Evolutionary conservation across 2,113 vertebrate species (phyloP).

Genomic region (Eonycteris spelaea): DNA sequence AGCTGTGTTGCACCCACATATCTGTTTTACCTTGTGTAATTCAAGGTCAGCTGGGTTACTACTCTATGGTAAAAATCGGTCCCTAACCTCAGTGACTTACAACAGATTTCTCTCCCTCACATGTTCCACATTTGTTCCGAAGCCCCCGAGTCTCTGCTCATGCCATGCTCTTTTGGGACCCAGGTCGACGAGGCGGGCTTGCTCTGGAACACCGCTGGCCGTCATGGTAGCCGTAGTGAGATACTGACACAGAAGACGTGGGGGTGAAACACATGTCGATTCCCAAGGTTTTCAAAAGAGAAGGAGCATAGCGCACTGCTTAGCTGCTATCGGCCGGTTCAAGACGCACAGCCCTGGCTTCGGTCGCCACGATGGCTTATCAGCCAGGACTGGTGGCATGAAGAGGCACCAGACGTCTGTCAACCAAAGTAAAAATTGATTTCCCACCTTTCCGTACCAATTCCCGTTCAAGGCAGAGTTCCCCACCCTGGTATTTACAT

Average conservation of each 20-base stretch:
- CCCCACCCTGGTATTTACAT: background rate
- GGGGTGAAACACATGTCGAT: fast-evolving
- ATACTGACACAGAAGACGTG: fast-evolving
- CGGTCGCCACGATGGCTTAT: fast-evolving
- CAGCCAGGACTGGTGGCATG: too few relatives aligned
- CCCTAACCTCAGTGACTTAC: background rate
- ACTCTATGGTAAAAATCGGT: background rate
- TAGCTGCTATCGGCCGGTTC: fast-evolving
- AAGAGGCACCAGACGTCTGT: background rate
- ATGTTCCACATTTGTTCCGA: fast-evolving
- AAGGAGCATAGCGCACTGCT: fast-evolving
- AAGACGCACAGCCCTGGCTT: fast-evolving
- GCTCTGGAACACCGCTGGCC: background rate
- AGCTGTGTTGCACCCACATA: fast-evolving
- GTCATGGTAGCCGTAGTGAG: fast-evolving
- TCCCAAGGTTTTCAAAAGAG: too few relatives aligned
- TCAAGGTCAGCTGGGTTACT: too few relatives aligned
- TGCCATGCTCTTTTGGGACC: fast-evolving
- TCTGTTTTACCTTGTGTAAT: too few relatives aligned
- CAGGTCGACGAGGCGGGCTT: background rate
- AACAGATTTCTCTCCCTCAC: background rate
- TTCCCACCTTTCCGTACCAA: background rate
- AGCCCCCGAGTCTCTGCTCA: background rate
- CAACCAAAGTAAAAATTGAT: background rate
- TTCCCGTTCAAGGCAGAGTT: background rate